Evolutionary conservation across 2,797 vertebrate genomes (phyloP).

Genomic region (Phalloptychus januarius): DNA sequence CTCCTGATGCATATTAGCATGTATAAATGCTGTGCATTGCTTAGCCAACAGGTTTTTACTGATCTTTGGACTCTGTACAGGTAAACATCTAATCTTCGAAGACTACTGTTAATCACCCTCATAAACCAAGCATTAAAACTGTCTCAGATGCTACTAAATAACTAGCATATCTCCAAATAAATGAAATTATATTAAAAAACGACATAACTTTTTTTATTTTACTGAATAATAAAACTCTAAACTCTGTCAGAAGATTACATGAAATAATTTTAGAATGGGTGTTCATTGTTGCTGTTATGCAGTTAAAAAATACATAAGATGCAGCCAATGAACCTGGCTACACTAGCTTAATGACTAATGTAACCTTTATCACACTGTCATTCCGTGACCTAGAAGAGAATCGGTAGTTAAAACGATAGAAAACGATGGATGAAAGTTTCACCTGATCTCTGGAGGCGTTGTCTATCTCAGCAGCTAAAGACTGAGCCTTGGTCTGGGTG

Average conservation of each 20-base stretch:
- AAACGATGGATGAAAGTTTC: background rate
- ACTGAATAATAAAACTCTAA: background rate
- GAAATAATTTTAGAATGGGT: background rate
- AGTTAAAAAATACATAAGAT: conserved; percentile 11
- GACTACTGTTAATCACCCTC: background rate
- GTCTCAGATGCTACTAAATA: background rate
- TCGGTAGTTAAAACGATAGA: background rate
- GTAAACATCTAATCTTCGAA: background rate
- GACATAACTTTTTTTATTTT: background rate
- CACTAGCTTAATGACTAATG: background rate
- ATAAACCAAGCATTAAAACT: background rate
- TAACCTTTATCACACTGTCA: conserved; percentile 15
- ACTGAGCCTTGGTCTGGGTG: conserved; percentile 96
- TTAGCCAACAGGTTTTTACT: background rate
- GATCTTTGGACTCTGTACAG: background rate
- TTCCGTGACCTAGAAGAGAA: conserved; percentile 1
- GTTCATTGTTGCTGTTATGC: background rate
- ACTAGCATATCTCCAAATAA: background rate
- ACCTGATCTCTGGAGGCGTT: conserved; percentile 95
- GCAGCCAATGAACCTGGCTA: background rate
- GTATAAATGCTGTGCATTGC: background rate
- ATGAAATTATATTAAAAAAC: background rate
- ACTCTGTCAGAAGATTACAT: background rate
- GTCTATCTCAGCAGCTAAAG: conserved; percentile 95
- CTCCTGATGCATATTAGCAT: background rate